Conservation (phyloP, 2,888 invertebrate species). For the Cetonia aurata region DNA sequence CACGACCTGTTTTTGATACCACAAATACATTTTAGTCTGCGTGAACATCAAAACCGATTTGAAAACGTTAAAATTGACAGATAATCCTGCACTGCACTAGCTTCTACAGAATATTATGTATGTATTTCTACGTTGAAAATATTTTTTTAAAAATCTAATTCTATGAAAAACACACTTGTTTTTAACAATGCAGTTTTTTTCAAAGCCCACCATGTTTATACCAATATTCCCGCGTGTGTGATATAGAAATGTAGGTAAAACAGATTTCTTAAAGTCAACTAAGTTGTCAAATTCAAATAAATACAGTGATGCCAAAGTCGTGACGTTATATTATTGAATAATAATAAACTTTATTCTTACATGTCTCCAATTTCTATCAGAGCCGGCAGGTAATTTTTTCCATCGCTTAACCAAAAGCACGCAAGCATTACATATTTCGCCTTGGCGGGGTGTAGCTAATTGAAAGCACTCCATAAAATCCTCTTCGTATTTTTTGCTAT, state of each 20-base stretch:
- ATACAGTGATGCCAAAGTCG: too few species aligned
- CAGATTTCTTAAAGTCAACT: neutral
- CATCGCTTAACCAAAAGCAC: constrained; percentile 86
- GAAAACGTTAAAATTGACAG: neutral
- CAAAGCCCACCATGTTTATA: constrained; percentile 8
- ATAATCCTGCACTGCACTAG: neutral
- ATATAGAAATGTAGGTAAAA: constrained; percentile 8
- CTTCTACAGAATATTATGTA: constrained; percentile 6
- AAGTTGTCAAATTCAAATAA: neutral
- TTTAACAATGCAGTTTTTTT: neutral
- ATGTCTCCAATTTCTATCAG: constrained; percentile 82
- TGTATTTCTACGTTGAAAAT: constrained; percentile 7
- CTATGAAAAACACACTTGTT: constrained; percentile 13
- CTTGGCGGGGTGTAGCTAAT: constrained; percentile 78
- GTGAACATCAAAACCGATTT: constrained; percentile 50
- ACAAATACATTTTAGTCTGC: constrained; percentile 59
- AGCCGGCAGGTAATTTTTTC: constrained; percentile 81
- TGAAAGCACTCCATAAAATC: constrained; percentile 86
- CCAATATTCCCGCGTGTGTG: too few species aligned
- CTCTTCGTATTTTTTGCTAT: constrained; percentile 85
- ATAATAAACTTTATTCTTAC: constrained; percentile 68
- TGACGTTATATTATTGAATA: neutral
- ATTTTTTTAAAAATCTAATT: constrained; percentile 1
- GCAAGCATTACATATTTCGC: constrained; percentile 90
- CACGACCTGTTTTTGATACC: constrained; percentile 74